Conservation (phyloP, 2,888 invertebrate species). For the Elegia similella region DNA sequence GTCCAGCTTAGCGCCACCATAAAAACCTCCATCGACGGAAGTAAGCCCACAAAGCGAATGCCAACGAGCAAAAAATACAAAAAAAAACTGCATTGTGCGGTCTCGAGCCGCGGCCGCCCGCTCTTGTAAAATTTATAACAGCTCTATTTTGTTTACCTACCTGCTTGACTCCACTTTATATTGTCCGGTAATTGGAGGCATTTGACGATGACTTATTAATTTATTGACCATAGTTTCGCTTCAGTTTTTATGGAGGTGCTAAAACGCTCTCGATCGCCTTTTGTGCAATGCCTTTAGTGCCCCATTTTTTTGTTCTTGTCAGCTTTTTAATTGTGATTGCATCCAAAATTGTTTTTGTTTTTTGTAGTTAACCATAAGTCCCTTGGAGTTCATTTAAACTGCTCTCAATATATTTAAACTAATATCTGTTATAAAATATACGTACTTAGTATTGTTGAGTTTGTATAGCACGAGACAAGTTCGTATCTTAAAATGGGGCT, state of each 20-base stretch:
- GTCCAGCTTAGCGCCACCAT: conserved; percentile 74
- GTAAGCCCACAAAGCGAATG: conserved; percentile 75
- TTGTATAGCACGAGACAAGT: no score
- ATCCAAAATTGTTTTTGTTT: background rate
- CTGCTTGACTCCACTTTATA: conserved; percentile 72
- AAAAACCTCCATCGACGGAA: conserved; percentile 73
- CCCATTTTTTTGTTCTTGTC: conserved; percentile 17
- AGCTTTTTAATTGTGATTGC: conserved; percentile 5
- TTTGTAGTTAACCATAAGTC: background rate
- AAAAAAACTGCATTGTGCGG: conserved; percentile 75
- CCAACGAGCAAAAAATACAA: conserved; percentile 68
- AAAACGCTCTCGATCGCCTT: conserved; percentile 52
- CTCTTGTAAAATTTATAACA: conserved; percentile 80
- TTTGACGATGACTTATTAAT: conserved; percentile 80
- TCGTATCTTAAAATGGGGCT: no score
- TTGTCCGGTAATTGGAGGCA: conserved; percentile 75
- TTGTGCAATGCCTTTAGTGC: conserved; percentile 3
- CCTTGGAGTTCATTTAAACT: no score
- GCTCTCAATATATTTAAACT: no score
- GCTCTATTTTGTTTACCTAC: conserved; percentile 81
- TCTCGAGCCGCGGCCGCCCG: conserved; percentile 54
- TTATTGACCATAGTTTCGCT: conserved; percentile 73
- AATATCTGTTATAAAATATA: no score
- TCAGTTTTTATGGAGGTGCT: conserved; percentile 76
- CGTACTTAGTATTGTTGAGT: no score